phyloP scores from a whole-genome alignment of 2,888 invertebrate species.

The Exephanes ischioxanthus region DNA sequence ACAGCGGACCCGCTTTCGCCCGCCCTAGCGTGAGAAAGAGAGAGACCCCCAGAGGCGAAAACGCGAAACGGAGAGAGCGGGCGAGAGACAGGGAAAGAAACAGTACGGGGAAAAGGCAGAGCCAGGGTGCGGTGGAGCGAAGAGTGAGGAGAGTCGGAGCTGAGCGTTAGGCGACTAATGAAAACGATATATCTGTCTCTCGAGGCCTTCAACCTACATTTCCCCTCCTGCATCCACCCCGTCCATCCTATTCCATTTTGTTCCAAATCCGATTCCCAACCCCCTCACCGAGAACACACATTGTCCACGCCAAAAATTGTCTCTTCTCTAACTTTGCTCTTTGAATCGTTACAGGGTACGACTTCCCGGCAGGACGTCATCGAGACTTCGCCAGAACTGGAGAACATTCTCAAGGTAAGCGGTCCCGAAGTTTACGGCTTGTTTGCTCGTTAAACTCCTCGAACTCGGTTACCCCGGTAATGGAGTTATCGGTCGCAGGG shows the following conservation, averaged over 20 bases:
- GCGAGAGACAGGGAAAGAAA: conserved; percentile 47
- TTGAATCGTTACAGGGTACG: conserved; percentile 80
- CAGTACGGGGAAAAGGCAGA: conserved; percentile 29
- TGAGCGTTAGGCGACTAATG: conserved; percentile 62
- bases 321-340: conserved; percentile 17
- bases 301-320: not conserved
- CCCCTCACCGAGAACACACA: not conserved
- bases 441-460: conserved; percentile 14
- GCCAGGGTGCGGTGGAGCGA: not conserved
- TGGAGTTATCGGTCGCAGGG: conserved; percentile 29
- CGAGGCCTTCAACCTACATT: conserved; percentile 44
- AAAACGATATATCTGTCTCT: conserved; percentile 66
- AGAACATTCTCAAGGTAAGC: conserved; percentile 89
- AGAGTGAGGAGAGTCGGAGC: conserved; percentile 13
- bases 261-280: conserved; percentile 44
- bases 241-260: conserved; percentile 30
- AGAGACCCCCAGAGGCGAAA: conserved; percentile 10
- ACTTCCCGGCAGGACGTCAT: conserved; percentile 84
- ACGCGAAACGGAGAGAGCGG: conserved; percentile 4
- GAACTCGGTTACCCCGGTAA: not conserved
- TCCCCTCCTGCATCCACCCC: conserved; percentile 11
- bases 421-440: conserved; percentile 42
- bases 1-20: conserved; percentile 39
- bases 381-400: conserved; percentile 88
- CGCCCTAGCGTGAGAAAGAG: conserved; percentile 20